Evolutionary conservation across 2,797 vertebrate genomes (phyloP).

Genomic region (Todus mexicanus): DNA sequence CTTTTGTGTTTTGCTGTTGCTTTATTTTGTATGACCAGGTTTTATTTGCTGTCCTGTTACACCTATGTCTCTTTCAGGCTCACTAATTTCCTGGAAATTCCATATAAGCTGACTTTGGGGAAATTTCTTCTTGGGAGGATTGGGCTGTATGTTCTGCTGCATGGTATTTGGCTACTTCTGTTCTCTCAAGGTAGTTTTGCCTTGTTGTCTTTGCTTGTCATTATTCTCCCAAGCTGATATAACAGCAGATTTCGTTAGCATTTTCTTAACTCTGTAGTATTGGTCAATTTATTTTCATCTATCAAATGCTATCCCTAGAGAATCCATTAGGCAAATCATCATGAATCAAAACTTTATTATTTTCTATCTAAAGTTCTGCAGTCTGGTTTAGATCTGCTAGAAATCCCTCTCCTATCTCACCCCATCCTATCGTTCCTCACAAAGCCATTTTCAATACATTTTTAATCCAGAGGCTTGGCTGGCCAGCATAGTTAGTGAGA

Average conservation of each 20-base stretch:
- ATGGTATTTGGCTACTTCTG: neutral
- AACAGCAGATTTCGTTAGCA: neutral
- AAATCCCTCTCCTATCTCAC: neutral
- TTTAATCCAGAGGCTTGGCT: neutral
- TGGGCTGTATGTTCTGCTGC: neutral
- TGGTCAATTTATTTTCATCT: neutral
- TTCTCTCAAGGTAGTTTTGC: neutral
- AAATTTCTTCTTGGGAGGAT: neutral
- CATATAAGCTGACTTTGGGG: neutral
- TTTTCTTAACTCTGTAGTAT: neutral
- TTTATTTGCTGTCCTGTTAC: neutral
- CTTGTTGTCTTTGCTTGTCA: neutral
- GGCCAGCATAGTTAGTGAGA: neutral
- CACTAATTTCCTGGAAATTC: neutral
- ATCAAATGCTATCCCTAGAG: neutral
- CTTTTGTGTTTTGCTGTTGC: neutral
- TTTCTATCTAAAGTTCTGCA: neutral
- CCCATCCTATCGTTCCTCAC: neutral
- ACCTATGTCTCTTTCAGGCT: neutral
- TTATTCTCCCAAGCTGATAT: neutral
- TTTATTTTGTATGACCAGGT: neutral
- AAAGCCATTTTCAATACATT: neutral
- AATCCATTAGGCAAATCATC: neutral
- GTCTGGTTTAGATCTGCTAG: neutral
- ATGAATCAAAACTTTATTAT: neutral